Base-by-base conservation (phyloP, 1,140 invertebrate genomes). In the Orius insidiosus region DNA sequence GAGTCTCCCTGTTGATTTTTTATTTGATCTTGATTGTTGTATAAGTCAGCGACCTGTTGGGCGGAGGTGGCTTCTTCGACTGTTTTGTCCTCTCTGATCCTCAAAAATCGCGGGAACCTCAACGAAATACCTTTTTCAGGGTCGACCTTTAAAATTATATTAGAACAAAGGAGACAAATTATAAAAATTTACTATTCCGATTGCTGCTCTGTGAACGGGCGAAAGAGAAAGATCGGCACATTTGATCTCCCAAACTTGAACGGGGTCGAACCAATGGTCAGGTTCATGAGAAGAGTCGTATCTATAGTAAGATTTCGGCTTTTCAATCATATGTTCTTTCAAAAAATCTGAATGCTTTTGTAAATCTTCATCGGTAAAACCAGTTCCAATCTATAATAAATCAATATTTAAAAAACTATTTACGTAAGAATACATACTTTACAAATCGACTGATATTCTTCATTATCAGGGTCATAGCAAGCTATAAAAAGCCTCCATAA, bases 151-250 rank as follows among this genome's bases (percentile, higher is more conserved):
- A 36, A 36, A 15, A 3, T 11, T 15, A 36, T 4, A 11, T 36
- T 43, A 15, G 5, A 16, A 36, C 5, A 44, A 46, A 47, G 5
- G 10, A n/a, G n/a, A n/a, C n/a, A n/a, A n/a, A 19, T 39, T 35
- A 35, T 31, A 49, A 30, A 50, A 47, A 63, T 72, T 67, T 64
- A 81, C 83, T 58, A 93, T 75, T 51, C 93, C 94, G 32, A 75
- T 61, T 3, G 80, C 94, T 45, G 95, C 95, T 59, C 69, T 74
- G 61, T 99, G 92, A 34, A 89, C 78, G 10, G 96, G 93, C 9
- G 94, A 98, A 16, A 98, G 71, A 5, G 92, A 97, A 15, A 99
- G 71, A 72, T 99, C 96, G 0, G 95, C 96, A 63, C 90, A 96
- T 65, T 97, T 97, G 6, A 98, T 76, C 70, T 99, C 96, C 93